These are phyloP conservation scores for Alexandromys oeconomus DNA, from an alignment of 2,797 vertebrate species.

Conservation along the genomic window DNA sequence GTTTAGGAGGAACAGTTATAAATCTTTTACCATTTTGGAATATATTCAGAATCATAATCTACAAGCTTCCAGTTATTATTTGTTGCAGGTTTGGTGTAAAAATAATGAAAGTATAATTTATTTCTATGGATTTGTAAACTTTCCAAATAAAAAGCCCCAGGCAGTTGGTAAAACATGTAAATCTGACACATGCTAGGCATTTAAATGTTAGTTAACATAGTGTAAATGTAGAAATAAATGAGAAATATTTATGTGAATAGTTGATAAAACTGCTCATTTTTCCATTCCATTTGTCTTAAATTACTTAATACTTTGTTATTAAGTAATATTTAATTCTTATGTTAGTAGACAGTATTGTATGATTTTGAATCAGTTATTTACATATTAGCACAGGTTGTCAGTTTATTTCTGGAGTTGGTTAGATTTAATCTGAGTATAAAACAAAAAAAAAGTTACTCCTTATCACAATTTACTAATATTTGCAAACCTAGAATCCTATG, in stretches of 20 bases:
- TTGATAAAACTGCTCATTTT: slow-evolving; percentile 41
- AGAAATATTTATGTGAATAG: slow-evolving; percentile 17
- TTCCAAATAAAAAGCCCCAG: slow-evolving; percentile 1
- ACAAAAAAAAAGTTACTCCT: neutral
- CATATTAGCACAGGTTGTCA: slow-evolving; percentile 4
- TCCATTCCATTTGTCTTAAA: neutral
- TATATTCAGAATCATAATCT: slow-evolving; percentile 41
- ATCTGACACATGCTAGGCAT: neutral
- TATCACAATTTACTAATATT: slow-evolving; percentile 41
- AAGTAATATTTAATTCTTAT: neutral
- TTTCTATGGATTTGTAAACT: neutral
- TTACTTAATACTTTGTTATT: slow-evolving; percentile 9
- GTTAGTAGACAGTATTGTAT: neutral
- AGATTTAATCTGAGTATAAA: slow-evolving; percentile 64
- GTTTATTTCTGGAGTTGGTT: slow-evolving; percentile 38
- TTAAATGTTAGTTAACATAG: slow-evolving; percentile 18
- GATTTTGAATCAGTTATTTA: slow-evolving; percentile 29
- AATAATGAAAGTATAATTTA: slow-evolving; percentile 36
- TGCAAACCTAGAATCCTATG: slow-evolving; percentile 42
- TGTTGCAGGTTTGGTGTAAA: slow-evolving; percentile 24
- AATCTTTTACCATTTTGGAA: slow-evolving; percentile 49
- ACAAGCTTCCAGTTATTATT: neutral
- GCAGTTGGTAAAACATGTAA: slow-evolving; percentile 12
- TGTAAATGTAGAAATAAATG: slow-evolving; percentile 42
- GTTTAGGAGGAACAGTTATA: slow-evolving; percentile 38